Evolutionary conservation across 1,140 invertebrate genomes (phyloP).

Genomic region (Nasonia longicornis): DNA sequence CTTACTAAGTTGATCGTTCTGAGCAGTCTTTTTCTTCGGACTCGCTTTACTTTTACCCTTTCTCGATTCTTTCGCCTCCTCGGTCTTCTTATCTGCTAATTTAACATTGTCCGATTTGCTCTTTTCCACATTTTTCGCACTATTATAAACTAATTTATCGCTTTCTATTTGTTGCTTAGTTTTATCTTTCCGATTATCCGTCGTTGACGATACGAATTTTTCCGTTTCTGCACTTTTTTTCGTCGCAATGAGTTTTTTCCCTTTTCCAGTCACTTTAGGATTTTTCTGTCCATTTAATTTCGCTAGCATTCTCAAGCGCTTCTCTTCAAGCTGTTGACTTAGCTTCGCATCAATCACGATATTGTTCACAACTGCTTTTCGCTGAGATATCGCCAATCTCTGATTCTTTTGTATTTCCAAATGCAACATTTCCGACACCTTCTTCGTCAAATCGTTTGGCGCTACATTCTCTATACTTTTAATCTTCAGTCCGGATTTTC

Average conservation of each 20-base stretch:
- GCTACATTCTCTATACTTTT: neutral
- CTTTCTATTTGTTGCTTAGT: neutral
- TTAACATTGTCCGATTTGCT: neutral
- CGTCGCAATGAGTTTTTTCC: neutral
- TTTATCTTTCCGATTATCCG: slow-evolving; percentile 9
- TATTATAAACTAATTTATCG: slow-evolving; percentile 6
- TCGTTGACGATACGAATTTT: slow-evolving; percentile 16
- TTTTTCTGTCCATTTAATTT: slow-evolving; percentile 47
- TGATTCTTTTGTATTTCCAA: neutral
- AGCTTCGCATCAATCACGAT: neutral
- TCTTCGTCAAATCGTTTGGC: neutral
- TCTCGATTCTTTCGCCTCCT: slow-evolving; percentile 2
- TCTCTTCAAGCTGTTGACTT: slow-evolving; percentile 52
- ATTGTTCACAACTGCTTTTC: neutral
- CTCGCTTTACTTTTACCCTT: slow-evolving; percentile 14
- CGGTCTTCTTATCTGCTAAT: neutral
- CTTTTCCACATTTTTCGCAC: slow-evolving; percentile 12
- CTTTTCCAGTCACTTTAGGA: slow-evolving; percentile 23
- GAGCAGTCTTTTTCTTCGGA: slow-evolving; percentile 20
- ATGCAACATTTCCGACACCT: neutral
- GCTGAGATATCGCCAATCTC: neutral
- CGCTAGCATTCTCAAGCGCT: slow-evolving; percentile 55
- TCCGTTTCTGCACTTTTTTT: slow-evolving; percentile 26
- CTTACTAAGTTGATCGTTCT: slow-evolving; percentile 3
- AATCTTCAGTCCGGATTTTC: neutral